Evolutionary conservation across 2,797 vertebrate genomes (phyloP), one percentile per base, ranked within the genome.

Genomic region (Dendrocincla fuliginosa): DNA sequence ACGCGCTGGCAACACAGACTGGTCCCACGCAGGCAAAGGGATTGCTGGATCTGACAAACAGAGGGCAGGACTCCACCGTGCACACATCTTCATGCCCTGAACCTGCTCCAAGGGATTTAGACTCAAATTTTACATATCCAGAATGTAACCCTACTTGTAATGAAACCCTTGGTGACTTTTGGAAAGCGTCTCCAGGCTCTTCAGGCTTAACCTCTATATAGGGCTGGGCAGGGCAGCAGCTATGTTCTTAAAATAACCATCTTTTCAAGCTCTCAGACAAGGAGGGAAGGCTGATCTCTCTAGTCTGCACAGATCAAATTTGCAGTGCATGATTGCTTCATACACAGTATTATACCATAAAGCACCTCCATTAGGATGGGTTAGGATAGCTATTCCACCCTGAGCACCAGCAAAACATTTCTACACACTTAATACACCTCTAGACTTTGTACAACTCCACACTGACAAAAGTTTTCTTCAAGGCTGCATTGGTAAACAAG

Each of bases 291-390:
- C 63, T 63, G 64, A 69, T 22, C 23, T 28, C 37, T 77, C 33
- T 19, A 56, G 44, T 20, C 50, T n/a, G 35, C 64, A 35, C 61
- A 63, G 49, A 39, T 16, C 15, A 42, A 33, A 67, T 28, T 22
- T 3, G 0, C 50, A 73, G 47, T 5, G 10, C 27, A 2, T 2
- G 18, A 55, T 2, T 84, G 18, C 14, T 49, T 85, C 67, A 16
- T 3, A 11, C 3, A 11, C 19, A 32, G 30, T 1, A 42, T 42
- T 46, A 16, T 6, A 39, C 16, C n/a, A 11, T 13, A 50, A n/a
- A 65, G 42, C 47, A 41, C 35, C 53, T 84, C 41, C 49, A 42
- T 24, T 11, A 39, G 41, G 50, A 52, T 30, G 46, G 23, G 39
- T 27, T 59, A 13, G 16, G 25, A 37, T 37, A 37, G 57, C 35